Conservation (phyloP, 2,888 invertebrate genomes). For the Morpho achilles region DNA sequence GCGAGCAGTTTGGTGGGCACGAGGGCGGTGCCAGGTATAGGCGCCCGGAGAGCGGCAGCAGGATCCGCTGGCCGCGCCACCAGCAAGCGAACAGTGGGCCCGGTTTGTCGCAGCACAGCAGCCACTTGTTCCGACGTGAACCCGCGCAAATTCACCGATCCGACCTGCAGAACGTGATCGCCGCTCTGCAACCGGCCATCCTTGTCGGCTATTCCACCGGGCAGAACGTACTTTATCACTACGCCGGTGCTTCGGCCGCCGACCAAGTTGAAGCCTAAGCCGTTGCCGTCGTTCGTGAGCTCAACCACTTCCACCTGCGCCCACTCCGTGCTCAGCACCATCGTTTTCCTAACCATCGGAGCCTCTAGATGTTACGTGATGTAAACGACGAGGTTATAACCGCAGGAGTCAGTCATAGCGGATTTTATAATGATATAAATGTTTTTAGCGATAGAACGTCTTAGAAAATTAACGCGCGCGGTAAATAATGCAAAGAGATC, state of each 20-base stretch:
- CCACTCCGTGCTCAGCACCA: constrained; percentile 98
- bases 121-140: constrained; percentile 97
- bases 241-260: constrained; percentile 99
- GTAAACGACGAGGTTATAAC: constrained; percentile 63
- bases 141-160: constrained; percentile 95
- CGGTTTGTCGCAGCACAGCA: constrained; percentile 84
- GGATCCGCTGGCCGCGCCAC: constrained; percentile 96
- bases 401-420: constrained; percentile 45
- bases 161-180: constrained; percentile 98
- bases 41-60: constrained; percentile 87
- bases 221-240: constrained; percentile 97
- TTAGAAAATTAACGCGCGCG: constrained; percentile 36
- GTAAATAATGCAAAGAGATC: constrained; percentile 40
- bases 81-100: constrained; percentile 91
- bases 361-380: constrained; percentile 70
- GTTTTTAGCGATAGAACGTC: constrained; percentile 32
- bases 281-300: constrained; percentile 97
- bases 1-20: constrained; percentile 95
- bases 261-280: constrained; percentile 98
- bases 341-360: constrained; percentile 74
- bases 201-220: constrained; percentile 97
- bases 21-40: constrained; percentile 90
- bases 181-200: constrained; percentile 97
- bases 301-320: constrained; percentile 99
- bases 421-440: constrained; percentile 26